A percentile compares a stretch with the other conserved stretches of the same genome.
These are phyloP conservation scores for Alfaro cultratus DNA, from an alignment of 2,797 vertebrate species.

Conservation along the genomic window DNA sequence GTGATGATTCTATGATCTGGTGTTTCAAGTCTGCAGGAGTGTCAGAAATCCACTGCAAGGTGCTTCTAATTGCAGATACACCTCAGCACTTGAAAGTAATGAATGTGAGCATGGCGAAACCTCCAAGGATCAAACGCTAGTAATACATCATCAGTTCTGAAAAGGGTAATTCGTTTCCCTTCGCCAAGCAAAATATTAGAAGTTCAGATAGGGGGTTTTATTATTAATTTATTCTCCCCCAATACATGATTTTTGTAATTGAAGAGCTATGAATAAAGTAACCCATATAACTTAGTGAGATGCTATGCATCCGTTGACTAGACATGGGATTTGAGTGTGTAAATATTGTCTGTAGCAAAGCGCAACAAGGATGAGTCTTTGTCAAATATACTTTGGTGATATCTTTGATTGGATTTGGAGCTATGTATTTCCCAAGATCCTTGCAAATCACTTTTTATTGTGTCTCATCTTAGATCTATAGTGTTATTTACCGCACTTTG, in stretches of 20 bases:
- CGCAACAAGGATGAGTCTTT: slow-evolving; percentile 76
- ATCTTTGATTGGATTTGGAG: slow-evolving; percentile 80
- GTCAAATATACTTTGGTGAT: slow-evolving; percentile 79
- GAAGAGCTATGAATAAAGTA: slow-evolving; percentile 83
- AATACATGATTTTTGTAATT: slow-evolving; percentile 84
- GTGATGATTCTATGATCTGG: slow-evolving; percentile 82
- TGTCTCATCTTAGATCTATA: slow-evolving; percentile 70
- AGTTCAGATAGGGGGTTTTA: slow-evolving; percentile 82
- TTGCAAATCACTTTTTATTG: slow-evolving; percentile 78
- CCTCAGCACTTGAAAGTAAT: slow-evolving; percentile 86
- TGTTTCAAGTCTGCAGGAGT: slow-evolving; percentile 83
- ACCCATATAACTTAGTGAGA: slow-evolving; percentile 79
- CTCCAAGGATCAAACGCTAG: slow-evolving; percentile 85
- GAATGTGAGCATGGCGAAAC: slow-evolving; percentile 83
- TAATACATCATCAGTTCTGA: slow-evolving; percentile 85
- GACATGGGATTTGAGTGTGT: slow-evolving; percentile 79
- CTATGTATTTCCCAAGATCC: slow-evolving; percentile 77
- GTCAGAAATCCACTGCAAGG: slow-evolving; percentile 82
- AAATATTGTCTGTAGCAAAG: slow-evolving; percentile 79
- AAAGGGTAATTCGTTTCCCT: slow-evolving; percentile 86
- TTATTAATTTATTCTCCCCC: slow-evolving; percentile 84
- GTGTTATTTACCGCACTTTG: slow-evolving; percentile 70
- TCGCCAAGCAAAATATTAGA: slow-evolving; percentile 86
- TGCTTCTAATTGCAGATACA: slow-evolving; percentile 86
- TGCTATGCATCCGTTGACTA: slow-evolving; percentile 76